Base-by-base conservation (phyloP, 30 jellyfish, hydroid and myxozoan species). In the Pseudorhiza aurosa region DNA sequence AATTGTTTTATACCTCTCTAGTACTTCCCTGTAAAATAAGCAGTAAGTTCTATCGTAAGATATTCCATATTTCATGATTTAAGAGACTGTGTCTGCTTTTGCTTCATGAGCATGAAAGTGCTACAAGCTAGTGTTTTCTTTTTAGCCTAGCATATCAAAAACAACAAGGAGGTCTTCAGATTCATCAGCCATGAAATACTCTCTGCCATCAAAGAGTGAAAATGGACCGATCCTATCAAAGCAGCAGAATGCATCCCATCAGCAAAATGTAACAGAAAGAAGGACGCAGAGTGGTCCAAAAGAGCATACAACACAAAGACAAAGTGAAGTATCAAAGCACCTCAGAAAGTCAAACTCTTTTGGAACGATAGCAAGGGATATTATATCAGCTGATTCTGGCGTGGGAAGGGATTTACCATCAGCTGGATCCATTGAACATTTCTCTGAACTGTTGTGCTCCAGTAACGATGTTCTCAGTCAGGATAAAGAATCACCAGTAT, bases 251-350 rank as follows among this genome's bases (percentile, higher is more conserved):
- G 40, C 65, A 1, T 26, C 81, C 15, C 17, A 83, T 18, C 32
- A 82, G 27, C 75, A 36, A 24, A 8, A 39, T 27, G 4, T 25
- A 0, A 43, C 37, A 1, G 95, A 67, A 49, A 65, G 97, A 21
- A 64, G 97, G 19, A 93, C 76, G 42, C 92, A 89, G 51, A 89
- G 97, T 76, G 97, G 97, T 8, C 97, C 97, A 2, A 89, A 89
- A 70, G 97, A 89, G 39, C 86, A 95, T 32, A 15, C 96, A 0
- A 69, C 43, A n/a, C 35, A 57, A 30, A 47, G 94, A 21, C 58
- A 37, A 14, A 26, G 2, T n/a, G 87, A 59, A 1, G 19, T 29
- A 14, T 12, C 45, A 0, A 25, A 27, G 19, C 72, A 68, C 8
- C 80, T 82, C 22, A 68, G 73, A 49, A 82, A 71, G 59, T 71